Evolutionary conservation across 2,113 vertebrate species (phyloP), one percentile per base, ranked within the genome.

Genomic region (Alethe castanea): DNA sequence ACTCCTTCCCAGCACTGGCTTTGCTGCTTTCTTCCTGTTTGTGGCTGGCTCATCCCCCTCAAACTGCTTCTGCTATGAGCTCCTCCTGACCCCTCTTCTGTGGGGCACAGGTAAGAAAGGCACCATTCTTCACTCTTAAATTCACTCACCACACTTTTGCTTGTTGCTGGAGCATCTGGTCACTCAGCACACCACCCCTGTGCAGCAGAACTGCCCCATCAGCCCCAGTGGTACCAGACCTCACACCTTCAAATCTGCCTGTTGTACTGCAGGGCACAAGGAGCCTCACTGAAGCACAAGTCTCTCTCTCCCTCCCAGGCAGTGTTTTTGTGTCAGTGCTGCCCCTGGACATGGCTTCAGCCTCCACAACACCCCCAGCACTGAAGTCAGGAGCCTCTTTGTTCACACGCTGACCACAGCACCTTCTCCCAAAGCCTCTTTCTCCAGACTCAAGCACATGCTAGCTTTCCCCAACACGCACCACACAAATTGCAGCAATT

Each of bases 401-500:
- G 57, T 59, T 38, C 53, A 65, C 53, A 67, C 18, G 4, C 36
- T 48, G 56, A 44, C 47, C 3, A 1, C 26, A 48, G 44, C 44
- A 73, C 69, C 77, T 91, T 89, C 56, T 77, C 62, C 88, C 60
- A 93, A 47, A 80, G 67, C 62, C 45, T 91, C 86, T 14, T 70
- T 66, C 71, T 81, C 67, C 57, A 73, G 72, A 16, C 35, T 50
- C 52, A 19, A 18, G 79, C 71, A 78, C 65, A 20, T 36, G 69
- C 42, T 72, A n/a, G 19, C 66, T 84, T 95, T 92, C 52, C 40
- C 72, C 71, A 83, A 7, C 1, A 1, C 53, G 70, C 62, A 87
- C 79, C 95, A 88, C 90, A 96, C 76, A 92, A 90, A 94, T 86
- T 93, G 86, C 65, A 86, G 88, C 86, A 95, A 96, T 96, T 92